These are phyloP conservation scores for Folsomia manolachei DNA, from an alignment of 2,888 invertebrate species.

Conservation along the genomic window DNA sequence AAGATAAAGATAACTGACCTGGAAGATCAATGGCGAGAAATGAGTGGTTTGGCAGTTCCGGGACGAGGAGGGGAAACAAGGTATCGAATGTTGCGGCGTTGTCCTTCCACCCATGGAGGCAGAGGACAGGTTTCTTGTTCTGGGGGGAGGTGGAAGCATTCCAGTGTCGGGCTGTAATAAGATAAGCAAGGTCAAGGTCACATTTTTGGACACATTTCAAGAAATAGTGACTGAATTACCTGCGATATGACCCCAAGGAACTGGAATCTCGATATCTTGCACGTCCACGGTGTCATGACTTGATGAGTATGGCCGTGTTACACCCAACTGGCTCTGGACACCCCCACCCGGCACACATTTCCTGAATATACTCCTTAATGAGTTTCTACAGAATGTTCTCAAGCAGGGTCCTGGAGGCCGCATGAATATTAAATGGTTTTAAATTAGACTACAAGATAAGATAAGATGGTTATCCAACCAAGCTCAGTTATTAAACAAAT, in stretches of 20 bases:
- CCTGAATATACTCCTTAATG: no score
- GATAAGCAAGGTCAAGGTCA: background rate
- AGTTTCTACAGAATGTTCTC: no score
- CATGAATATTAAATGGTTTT: no score
- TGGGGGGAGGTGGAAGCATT: slow-evolving; percentile 24
- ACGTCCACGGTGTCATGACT: slow-evolving; percentile 13
- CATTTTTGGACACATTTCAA: background rate
- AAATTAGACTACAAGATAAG: no score
- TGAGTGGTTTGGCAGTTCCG: slow-evolving; percentile 37
- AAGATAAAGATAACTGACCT: no score
- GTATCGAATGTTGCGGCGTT: slow-evolving; percentile 43
- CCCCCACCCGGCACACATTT: no score
- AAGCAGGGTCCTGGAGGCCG: no score
- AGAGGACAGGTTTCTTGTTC: slow-evolving; percentile 37
- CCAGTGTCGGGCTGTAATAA: slow-evolving; percentile 36
- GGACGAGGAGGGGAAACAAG: slow-evolving; percentile 38
- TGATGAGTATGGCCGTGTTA: no score
- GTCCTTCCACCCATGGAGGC: slow-evolving; percentile 47
- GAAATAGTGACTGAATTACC: slow-evolving; percentile 26
- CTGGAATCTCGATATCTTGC: slow-evolving; percentile 39
- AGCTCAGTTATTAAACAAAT: no score
- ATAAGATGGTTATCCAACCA: no score
- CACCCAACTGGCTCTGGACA: no score
- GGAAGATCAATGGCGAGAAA: slow-evolving; percentile 45
- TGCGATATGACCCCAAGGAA: slow-evolving; percentile 45